Evolutionary conservation across 1,140 invertebrate species (phyloP).

Genomic region (Drosophila quadrilineata): DNA sequence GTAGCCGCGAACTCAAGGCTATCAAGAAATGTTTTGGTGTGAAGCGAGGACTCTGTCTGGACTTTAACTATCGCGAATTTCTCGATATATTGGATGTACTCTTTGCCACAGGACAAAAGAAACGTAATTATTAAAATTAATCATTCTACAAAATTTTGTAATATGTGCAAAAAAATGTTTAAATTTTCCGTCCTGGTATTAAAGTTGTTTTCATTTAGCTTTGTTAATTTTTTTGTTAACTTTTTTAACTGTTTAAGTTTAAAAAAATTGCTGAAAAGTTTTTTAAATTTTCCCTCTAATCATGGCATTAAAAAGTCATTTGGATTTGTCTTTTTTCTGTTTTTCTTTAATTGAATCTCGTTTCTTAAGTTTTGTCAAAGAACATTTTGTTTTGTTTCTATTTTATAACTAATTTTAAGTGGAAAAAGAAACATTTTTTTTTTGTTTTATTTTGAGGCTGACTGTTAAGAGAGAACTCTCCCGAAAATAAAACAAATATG

Average conservation of each 20-base stretch:
- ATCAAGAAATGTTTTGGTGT: conserved; percentile 87
- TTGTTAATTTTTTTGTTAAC: too few relatives aligned
- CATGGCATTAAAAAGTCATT: neutral
- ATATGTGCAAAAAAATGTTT: neutral
- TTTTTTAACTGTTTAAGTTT: too few relatives aligned
- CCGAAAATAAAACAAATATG: neutral
- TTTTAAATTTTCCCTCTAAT: neutral
- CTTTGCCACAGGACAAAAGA: conserved; percentile 62
- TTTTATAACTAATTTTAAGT: conserved; percentile 23
- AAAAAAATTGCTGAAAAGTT: neutral
- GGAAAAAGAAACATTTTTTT: conserved; percentile 16
- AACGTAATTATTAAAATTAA: conserved; percentile 63
- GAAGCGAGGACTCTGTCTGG: conserved; percentile 81
- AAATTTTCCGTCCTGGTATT: too few relatives aligned
- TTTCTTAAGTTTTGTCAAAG: conserved; percentile 9
- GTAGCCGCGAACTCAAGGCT: conserved; percentile 84
- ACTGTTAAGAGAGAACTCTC: conserved; percentile 6
- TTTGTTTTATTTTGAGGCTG: conserved; percentile 18
- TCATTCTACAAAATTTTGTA: neutral
- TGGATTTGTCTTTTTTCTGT: conserved; percentile 1
- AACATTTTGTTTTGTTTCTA: conserved; percentile 15
- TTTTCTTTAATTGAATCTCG: conserved; percentile 31
- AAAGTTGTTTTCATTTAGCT: too few relatives aligned
- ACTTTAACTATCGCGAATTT: conserved; percentile 78
- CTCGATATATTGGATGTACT: conserved; percentile 70